Evolutionary conservation across 2,113 vertebrate species (phyloP), one percentile per base, ranked within the genome.

Genomic region (Chrysemys picta): DNA sequence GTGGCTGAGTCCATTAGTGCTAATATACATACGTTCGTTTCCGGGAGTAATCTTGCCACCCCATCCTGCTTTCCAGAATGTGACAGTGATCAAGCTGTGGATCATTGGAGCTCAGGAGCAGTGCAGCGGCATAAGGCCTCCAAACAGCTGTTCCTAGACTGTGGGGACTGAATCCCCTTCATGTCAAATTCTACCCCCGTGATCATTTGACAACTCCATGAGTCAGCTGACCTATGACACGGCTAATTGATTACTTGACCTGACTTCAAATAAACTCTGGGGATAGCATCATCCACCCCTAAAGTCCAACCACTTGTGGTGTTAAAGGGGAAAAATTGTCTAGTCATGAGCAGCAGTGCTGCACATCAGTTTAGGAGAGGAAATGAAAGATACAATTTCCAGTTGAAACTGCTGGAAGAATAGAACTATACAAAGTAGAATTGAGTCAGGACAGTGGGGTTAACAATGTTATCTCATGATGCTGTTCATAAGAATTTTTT

Each of bases 131-230:
- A 38, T 10, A 72, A 10, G n/a, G 65, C n/a, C 65, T 72, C 19
- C 19, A 38, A 72, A 72, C 16, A 22, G n/a, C 19, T 72, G 0
- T 0, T 21, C 17, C 3, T 85, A 22, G 5, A 8, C 24, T 82
- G 45, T 0, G 0, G 42, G 76, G 3, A 6, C 88, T 53, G 81
- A 10, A 38, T 21, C 88, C 4, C 83, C 19, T 25, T 45, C n/a
- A 42, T 27, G 14, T 27, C 53, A 38, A 22, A 47, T 87, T 45
- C 45, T n/a, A 24, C 5, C 38, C n/a, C n/a, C 4, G 5, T 38
- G 65, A 72, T 38, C 19, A 19, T 72, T 21, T 72, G n/a, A 11
- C 89, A 19, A 47, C 50, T 47, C 38, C 69, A 2, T 4, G 82
- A 31, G 3, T 78, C 82, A 29, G 11, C 24, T 78, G 24, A 13